Conservation (phyloP, 2,888 invertebrate species). For the Craniophora ligustri region DNA sequence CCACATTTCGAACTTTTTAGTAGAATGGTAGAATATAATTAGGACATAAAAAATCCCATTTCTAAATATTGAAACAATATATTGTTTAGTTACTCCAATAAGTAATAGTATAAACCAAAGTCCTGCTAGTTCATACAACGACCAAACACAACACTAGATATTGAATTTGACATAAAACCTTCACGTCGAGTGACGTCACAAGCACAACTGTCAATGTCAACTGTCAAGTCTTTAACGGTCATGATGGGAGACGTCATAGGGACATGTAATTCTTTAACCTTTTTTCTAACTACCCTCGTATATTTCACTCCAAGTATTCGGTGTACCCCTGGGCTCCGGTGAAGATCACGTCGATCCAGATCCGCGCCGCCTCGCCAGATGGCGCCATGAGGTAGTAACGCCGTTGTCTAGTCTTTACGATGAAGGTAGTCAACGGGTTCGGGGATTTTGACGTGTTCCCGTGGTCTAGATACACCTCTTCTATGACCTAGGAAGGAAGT, state of each 20-base stretch:
- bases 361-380: conserved; percentile 97
- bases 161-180: background rate
- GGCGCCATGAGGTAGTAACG: conserved; percentile 97
- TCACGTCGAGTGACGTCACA: background rate
- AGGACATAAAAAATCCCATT: background rate
- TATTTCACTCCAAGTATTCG: conserved; percentile 75
- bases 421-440: conserved; percentile 96
- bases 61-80: too few species aligned
- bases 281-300: conserved; percentile 2
- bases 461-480: conserved; percentile 99
- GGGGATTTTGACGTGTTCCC: conserved; percentile 97
- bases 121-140: background rate
- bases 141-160: background rate
- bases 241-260: conserved; percentile 11
- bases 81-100: background rate
- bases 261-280: background rate
- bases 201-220: background rate
- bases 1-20: background rate
- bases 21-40: background rate
- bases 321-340: conserved; percentile 97
- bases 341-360: conserved; percentile 98
- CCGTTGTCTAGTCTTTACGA: conserved; percentile 97
- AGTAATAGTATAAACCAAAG: background rate
- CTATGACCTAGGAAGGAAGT: conserved; percentile 92
- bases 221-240: background rate